A percentile compares a stretch with the other conserved stretches of the same genome.
These are phyloP conservation scores for Phalanger gymnotis DNA, from an alignment of 2,797 vertebrate genomes.

Conservation along the genomic window DNA sequence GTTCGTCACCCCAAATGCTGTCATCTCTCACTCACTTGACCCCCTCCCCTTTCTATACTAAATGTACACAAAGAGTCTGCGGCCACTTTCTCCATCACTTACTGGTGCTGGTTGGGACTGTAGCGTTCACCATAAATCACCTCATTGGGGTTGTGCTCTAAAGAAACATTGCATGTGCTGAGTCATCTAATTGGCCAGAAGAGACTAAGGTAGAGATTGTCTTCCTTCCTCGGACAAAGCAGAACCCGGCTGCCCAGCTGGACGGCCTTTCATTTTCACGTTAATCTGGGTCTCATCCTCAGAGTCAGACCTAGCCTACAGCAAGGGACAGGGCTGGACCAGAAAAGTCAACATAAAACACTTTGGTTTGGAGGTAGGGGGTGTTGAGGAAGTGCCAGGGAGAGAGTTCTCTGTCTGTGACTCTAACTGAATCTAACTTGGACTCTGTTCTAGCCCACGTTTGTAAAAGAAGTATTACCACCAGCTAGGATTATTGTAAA, in stretches of 20 bases:
- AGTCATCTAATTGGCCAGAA: constrained; percentile 69
- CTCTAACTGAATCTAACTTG: background rate
- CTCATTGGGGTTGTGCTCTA: background rate
- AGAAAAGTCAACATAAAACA: background rate
- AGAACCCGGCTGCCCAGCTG: constrained; percentile 12
- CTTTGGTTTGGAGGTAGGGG: background rate
- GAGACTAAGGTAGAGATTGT: constrained; percentile 33
- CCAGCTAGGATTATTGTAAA: background rate
- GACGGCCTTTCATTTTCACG: constrained; percentile 57
- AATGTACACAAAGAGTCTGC: background rate
- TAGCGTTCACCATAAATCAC: constrained; percentile 64
- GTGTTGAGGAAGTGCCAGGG: background rate
- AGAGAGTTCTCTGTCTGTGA: background rate
- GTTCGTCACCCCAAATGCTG: constrained; percentile 55
- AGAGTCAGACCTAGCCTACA: background rate
- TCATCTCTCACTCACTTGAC: background rate
- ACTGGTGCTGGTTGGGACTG: constrained; percentile 28
- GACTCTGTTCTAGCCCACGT: background rate
- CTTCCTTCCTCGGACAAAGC: constrained; percentile 21
- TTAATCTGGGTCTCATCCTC: constrained; percentile 35
- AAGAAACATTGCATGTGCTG: constrained; percentile 66
- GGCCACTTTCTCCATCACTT: constrained; percentile 40
- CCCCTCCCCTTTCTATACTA: background rate
- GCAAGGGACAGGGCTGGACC: constrained; percentile 36
- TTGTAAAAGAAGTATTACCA: background rate